Conservation (phyloP, 2,797 vertebrate species). For the Propithecus deckenii region DNA sequence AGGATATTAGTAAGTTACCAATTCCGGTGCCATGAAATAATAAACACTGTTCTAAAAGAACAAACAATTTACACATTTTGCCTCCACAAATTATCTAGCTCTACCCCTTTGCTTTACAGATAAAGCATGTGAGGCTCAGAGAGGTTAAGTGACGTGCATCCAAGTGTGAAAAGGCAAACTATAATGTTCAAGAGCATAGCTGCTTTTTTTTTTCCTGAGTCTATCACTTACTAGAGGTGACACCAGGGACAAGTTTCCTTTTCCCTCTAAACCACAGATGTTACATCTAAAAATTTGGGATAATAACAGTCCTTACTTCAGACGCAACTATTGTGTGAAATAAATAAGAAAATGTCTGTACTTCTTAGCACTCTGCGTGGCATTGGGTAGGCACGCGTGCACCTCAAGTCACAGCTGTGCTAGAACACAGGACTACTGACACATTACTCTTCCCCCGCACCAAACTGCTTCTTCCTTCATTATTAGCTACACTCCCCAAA, state of each 20-base stretch:
- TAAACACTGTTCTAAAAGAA: not conserved
- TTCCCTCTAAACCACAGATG: not conserved
- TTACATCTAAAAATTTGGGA: not conserved
- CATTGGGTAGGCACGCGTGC: not conserved
- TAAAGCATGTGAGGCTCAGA: not conserved
- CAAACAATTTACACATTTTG: not conserved
- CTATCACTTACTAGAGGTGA: not conserved
- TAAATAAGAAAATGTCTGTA: not conserved
- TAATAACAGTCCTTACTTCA: not conserved
- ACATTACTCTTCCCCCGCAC: not conserved
- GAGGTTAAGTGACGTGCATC: not conserved
- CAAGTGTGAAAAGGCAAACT: not conserved
- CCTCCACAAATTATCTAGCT: not conserved
- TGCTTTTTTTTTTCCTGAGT: not conserved
- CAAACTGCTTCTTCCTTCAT: not conserved
- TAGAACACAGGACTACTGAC: not conserved
- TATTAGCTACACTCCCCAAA: not conserved
- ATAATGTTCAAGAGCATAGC: not conserved
- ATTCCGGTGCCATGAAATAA: not conserved
- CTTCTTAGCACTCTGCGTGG: not conserved
- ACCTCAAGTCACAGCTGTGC: not conserved
- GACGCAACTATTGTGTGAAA: not conserved
- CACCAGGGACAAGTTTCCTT: not conserved
- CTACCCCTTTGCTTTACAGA: not conserved
- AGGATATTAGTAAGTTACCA: not conserved